phyloP scores from a whole-genome alignment of 2,113 vertebrate species.

The Gymnobelideus leadbeateri region DNA sequence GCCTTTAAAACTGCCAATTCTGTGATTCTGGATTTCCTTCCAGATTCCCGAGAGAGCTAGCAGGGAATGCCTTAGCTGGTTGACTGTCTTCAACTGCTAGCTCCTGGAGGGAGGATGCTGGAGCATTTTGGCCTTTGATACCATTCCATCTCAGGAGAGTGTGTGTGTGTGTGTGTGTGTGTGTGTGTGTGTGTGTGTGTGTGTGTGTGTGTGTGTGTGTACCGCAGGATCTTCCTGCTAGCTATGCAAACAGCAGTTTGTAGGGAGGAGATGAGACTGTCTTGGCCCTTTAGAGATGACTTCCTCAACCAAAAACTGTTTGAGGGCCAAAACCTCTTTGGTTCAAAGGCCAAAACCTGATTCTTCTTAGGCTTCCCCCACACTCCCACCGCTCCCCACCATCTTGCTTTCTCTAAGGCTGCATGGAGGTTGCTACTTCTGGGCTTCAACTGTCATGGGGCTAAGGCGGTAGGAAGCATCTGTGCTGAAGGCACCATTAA shows the following conservation, averaged over 20 bases:
- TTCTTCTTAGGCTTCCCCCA: background rate
- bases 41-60: background rate
- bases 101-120: background rate
- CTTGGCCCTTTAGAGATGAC: background rate
- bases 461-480: background rate
- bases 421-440: background rate
- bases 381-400: rapidly evolving
- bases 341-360: background rate
- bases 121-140: background rate
- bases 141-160: background rate
- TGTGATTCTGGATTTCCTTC: background rate
- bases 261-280: background rate
- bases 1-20: background rate
- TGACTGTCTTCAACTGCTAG: background rate
- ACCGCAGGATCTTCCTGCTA: background rate
- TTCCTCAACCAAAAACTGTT: background rate
- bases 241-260: background rate
- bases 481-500: background rate
- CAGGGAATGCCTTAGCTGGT: background rate
- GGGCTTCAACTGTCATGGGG: background rate
- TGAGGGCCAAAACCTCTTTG: background rate
- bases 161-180: background rate
- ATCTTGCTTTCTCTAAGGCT: background rate
- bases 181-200: background rate
- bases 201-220: background rate